A percentile compares a stretch with the other conserved stretches of the same genome.
phyloP scores from a whole-genome alignment of 2,888 invertebrate genomes.

The Dolichopus griseipennis region DNA sequence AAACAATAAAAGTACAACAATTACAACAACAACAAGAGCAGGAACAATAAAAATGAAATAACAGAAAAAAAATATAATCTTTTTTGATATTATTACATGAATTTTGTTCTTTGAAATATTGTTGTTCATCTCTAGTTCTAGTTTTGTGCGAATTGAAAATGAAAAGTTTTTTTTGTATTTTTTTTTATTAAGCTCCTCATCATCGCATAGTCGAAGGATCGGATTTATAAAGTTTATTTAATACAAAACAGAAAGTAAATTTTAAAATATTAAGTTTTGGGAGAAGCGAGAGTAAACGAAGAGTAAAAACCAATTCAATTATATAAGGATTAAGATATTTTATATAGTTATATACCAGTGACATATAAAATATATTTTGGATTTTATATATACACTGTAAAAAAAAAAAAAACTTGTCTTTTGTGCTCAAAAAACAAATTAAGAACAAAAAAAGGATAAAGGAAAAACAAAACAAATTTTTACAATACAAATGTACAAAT shows the following conservation, averaged over 20 bases:
- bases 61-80: neutral
- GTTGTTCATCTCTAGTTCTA: neutral
- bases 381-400: neutral
- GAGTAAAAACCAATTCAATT: neutral
- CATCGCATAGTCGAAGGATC: neutral
- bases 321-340: neutral
- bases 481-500: neutral
- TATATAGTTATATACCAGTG: neutral
- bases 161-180: neutral
- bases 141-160: neutral
- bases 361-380: neutral
- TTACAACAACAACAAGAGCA: neutral
- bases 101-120: neutral
- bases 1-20: neutral
- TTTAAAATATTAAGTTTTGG: neutral
- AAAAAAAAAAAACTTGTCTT: neutral
- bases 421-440: neutral
- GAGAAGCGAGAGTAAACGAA: neutral
- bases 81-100: neutral
- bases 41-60: too few species aligned
- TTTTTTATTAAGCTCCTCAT: neutral
- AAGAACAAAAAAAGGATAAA: neutral
- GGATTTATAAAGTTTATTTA: neutral
- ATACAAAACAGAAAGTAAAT: too few species aligned
- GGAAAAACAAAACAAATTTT: neutral